Base-by-base conservation (phyloP, 2,113 vertebrate genomes). In the Atherinomorus stipes region DNA sequence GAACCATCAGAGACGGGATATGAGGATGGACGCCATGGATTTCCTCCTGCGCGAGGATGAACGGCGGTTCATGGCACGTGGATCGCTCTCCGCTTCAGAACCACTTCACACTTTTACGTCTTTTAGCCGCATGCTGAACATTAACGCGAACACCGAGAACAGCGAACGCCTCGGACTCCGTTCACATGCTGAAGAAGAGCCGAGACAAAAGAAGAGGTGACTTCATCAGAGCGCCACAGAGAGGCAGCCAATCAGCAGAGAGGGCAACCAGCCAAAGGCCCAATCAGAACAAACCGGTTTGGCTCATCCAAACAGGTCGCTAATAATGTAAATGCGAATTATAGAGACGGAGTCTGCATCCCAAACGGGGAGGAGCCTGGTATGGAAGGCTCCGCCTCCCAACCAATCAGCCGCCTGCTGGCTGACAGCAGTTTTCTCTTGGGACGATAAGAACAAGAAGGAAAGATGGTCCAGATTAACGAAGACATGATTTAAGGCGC, bases 111-210 rank as follows among this genome's bases (percentile, higher is more conserved):
- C 40, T 68, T 45, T 6, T 69, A 85, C 64, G 76, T 73, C 64
- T 78, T 83, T 76, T 78, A 84, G 88, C 90, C 76, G 85, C 90
- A 92, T 92, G 90, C 91, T 81, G 65, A 78, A 92, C 80, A 87
- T 76, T 56, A 76, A 86, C 79, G 13, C 81, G 65, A 76, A 88
- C 81, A 85, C 49, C 76, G 88, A 80, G 10, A 87, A 67, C 28
- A 89, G 71, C 88, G 71, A 76, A 78, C 74, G 87, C 86, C 56
- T 85, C 68, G 66, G 84, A 89, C 76, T 61, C 12, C 71, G 71
- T 67, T 28, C 18, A 89, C 89, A 87, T 88, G 91, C 90, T 71
- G 63, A 74, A 78, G 57, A 56, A 62, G 56, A 79, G 61, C 79
- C 47, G 64, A 51, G 64, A 82, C 54, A 1, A 54, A 85, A 47